Percentiles rank a stretch among this genome's conserved stretches.
phyloP scores from a whole-genome alignment of 2,113 vertebrate genomes.

The Caranx ignobilis region DNA sequence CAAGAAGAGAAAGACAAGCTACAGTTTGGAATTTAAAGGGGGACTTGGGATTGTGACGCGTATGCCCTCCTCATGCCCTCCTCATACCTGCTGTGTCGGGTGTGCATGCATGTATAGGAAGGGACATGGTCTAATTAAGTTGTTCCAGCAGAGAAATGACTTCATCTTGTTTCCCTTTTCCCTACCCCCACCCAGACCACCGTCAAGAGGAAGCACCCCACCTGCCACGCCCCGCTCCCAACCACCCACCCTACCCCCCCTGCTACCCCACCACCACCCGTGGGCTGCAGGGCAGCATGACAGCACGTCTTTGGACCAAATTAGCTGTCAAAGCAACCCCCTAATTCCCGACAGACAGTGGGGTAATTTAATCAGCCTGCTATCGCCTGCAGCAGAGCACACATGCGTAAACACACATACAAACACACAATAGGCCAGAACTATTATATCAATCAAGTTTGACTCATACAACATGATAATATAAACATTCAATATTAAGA shows the following conservation, averaged over 20 bases:
- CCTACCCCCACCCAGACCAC: constrained; percentile 17
- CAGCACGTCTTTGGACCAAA: constrained; percentile 67
- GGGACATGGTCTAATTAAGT: constrained; percentile 66
- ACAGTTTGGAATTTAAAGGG: background rate
- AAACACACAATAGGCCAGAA: background rate
- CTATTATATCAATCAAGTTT: background rate
- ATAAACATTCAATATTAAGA: no score
- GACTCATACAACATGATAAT: no score
- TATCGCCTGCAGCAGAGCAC: constrained; percentile 50
- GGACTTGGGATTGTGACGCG: background rate
- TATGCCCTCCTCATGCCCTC: background rate
- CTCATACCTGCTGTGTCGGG: constrained; percentile 37
- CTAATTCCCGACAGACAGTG: constrained; percentile 65
- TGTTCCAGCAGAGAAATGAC: constrained; percentile 71
- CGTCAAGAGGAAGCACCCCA: constrained; percentile 3
- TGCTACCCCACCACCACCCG: constrained; percentile 35
- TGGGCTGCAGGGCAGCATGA: constrained; percentile 47
- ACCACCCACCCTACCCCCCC: background rate
- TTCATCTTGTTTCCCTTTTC: constrained; percentile 69
- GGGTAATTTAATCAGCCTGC: constrained; percentile 74
- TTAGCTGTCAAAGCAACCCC: constrained; percentile 61
- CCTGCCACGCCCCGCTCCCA: constrained; percentile 50
- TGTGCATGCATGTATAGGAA: constrained; percentile 42
- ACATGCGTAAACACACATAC: background rate
- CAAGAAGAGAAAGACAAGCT: constrained; percentile 5